These are phyloP conservation scores for Rhinophrynus dorsalis DNA, from an alignment of 2,797 vertebrate genomes.

Conservation along the genomic window DNA sequence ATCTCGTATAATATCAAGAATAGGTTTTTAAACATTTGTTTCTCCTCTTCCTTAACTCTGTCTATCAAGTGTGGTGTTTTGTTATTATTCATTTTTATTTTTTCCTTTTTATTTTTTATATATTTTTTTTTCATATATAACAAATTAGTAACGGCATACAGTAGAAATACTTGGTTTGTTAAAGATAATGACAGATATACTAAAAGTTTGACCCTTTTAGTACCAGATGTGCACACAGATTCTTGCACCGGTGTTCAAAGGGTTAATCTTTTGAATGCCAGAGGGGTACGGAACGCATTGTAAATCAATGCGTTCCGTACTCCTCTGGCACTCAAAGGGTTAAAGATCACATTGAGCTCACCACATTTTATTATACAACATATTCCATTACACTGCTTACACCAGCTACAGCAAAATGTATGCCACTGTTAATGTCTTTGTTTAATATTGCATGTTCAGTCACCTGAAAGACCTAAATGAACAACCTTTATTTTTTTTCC, in stretches of 20 bases:
- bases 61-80: conserved; percentile 64
- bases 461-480: conserved; percentile 12
- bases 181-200: no score
- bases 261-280: no score
- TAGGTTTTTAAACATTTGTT: conserved; percentile 53
- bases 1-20: conserved; percentile 64
- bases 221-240: no score
- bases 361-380: background rate
- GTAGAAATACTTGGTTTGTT: no score
- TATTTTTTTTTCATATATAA: conserved; percentile 57
- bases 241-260: no score
- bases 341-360: no score
- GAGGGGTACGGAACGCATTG: no score
- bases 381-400: conserved; percentile 22
- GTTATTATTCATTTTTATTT: no score
- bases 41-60: conserved; percentile 52
- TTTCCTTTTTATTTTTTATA: conserved; percentile 49
- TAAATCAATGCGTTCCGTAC: no score
- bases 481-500: background rate
- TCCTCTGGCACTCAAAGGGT: no score
- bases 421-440: conserved; percentile 9
- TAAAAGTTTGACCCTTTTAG: background rate
- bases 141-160: conserved; percentile 63
- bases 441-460: conserved; percentile 32
- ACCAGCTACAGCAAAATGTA: conserved; percentile 2